Percentiles rank a stretch among this genome's conserved stretches.
Conservation (phyloP, 1,140 invertebrate genomes). For the Lepidurus arcticus region DNA sequence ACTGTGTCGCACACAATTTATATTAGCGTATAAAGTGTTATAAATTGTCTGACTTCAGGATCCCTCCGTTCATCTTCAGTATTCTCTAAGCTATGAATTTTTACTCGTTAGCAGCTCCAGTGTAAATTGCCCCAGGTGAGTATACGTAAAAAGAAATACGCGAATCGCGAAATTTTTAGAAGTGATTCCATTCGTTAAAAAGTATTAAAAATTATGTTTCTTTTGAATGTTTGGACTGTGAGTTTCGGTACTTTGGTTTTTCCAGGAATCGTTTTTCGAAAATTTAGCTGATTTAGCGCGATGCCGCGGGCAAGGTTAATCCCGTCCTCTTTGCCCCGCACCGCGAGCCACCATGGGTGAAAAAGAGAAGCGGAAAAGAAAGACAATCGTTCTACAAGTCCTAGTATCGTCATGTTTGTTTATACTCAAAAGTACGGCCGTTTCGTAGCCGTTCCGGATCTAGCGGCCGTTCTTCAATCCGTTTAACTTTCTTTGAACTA, state of each 20-base stretch:
- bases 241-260: neutral
- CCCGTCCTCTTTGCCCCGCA: neutral
- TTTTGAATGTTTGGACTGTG: neutral
- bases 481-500: neutral
- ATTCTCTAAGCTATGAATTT: too few species aligned
- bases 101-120: too few species aligned
- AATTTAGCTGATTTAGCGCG: neutral
- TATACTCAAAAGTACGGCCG: slow-evolving; percentile 1
- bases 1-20: too few species aligned
- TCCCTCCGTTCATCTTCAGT: too few species aligned
- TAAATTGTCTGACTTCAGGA: too few species aligned
- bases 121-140: too few species aligned
- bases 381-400: neutral
- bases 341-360: neutral
- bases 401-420: slow-evolving; percentile 6
- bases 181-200: neutral
- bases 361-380: neutral
- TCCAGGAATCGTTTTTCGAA: neutral
- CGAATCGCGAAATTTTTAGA: neutral
- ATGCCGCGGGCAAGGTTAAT: neutral
- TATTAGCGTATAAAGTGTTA: too few species aligned
- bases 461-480: neutral
- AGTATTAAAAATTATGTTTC: neutral
- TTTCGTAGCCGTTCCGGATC: neutral
- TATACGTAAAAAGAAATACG: neutral